These are phyloP conservation scores for Parotocinclus haroldoi DNA, from an alignment of 2,797 vertebrate species.

Conservation along the genomic window DNA sequence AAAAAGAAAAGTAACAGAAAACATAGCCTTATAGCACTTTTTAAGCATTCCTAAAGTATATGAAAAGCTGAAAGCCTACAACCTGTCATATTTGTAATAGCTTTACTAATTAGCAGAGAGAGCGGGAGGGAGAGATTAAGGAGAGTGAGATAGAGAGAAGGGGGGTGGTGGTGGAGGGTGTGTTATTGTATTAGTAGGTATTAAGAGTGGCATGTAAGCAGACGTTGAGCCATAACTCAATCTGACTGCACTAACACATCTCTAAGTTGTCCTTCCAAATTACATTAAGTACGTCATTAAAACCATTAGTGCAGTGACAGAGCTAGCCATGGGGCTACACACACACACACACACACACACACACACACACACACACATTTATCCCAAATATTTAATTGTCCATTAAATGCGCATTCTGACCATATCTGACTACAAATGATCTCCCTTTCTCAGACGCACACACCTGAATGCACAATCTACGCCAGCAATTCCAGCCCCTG, in stretches of 20 bases:
- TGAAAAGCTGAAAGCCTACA: not conserved
- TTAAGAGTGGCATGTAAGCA: slow-evolving; percentile 51
- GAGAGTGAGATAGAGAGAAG: slow-evolving; percentile 42
- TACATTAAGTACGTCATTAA: slow-evolving; percentile 74
- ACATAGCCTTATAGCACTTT: too few relatives aligned
- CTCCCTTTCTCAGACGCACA: slow-evolving; percentile 1
- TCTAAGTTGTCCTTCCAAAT: slow-evolving; percentile 69
- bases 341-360: slow-evolving; percentile 1
- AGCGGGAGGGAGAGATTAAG: not conserved
- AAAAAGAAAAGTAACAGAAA: not conserved
- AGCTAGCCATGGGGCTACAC: slow-evolving; percentile 61
- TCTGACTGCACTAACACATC: slow-evolving; percentile 61
- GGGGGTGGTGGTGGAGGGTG: slow-evolving; percentile 23
- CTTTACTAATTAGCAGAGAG: slow-evolving; percentile 9
- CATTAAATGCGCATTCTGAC: not conserved
- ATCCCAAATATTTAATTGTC: not conserved
- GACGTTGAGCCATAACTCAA: slow-evolving; percentile 72
- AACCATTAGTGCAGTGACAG: slow-evolving; percentile 71
- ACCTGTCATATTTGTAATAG: slow-evolving; percentile 5
- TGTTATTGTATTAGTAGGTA: slow-evolving; percentile 24
- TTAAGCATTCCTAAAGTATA: not conserved
- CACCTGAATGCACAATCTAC: slow-evolving; percentile 37
- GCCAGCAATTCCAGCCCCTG: slow-evolving; percentile 43
- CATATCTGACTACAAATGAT: not conserved
- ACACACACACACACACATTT: slow-evolving; percentile 22